Evolutionary conservation across 2,797 vertebrate genomes (phyloP), one percentile per base, ranked within the genome.

Genomic region (Silurus lanzhouensis): DNA sequence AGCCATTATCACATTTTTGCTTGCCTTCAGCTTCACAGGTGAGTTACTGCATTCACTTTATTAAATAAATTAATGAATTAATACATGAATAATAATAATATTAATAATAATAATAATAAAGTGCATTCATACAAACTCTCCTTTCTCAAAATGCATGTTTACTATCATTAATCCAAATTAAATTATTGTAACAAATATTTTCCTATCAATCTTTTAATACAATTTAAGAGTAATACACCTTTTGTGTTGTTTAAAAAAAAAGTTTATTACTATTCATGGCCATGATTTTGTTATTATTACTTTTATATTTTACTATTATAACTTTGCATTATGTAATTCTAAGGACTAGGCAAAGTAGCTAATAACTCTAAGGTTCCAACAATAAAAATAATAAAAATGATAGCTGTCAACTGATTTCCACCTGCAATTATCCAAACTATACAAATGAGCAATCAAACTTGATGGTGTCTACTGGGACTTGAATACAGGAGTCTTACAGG

Each of bases 1-100:
- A 20, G 57, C 19, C 66, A 72, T 27, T 19, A 14, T 80, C 22
- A n/a, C 9, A 2, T 8, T 63, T 44, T 20, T 83, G 48, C 67
- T 83, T 20, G 12, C 20, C 2, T 81, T 75, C 60, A 52, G 48
- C 52, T 14, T 74, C 2, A 52, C 70, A 78, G 83, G 83, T 85
- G 61, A 83, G 82, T 60, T 60, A 17, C 25, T 60, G 8, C 8
- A 10, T 52, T 52, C 10, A 10, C 8, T 52, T 7, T 52, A 52
- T 52, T 52, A 7, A 52, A 52, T 7, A 12, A 76, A 60, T 19
- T 17, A 4, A 58, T 58, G 0, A 14, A 58, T 58, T 58, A 19
- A 61, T 61, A 61, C 14, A 61, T 61, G 22, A 38, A 38, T 38
- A 38, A 38, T 38, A 38, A 57, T 10, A 57, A 14, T 58, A 15